Conservation (phyloP, 2,888 invertebrate species). For the Drosophila parthenogenetica region DNA sequence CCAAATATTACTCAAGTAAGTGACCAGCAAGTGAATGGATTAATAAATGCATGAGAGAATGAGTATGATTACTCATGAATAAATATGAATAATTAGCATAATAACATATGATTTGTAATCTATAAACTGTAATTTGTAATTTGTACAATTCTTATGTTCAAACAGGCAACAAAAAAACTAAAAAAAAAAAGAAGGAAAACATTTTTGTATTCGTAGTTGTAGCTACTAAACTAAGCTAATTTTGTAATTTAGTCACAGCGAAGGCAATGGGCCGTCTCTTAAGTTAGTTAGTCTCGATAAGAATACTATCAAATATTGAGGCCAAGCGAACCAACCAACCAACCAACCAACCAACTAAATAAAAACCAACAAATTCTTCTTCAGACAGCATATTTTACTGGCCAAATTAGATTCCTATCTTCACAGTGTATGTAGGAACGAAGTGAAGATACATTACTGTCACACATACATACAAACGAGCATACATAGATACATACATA, state of each 20-base stretch:
- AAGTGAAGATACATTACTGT: neutral
- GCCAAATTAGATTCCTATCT: conserved; percentile 71
- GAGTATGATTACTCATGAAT: conserved; percentile 31
- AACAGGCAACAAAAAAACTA: conserved; percentile 19
- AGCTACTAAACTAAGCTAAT: conserved; percentile 55
- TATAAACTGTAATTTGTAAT: conserved; percentile 41
- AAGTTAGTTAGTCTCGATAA: conserved; percentile 26
- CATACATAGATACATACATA: conserved; percentile 49
- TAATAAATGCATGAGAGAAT: conserved; percentile 52
- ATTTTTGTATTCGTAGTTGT: conserved; percentile 41
- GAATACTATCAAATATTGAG: conserved; percentile 24
- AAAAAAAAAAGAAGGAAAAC: neutral
- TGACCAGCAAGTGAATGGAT: conserved; percentile 45
- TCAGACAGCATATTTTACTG: conserved; percentile 47
- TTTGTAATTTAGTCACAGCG: conserved; percentile 66
- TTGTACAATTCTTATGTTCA: conserved; percentile 56
- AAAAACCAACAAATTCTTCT: conserved; percentile 21
- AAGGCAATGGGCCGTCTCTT: conserved; percentile 22
- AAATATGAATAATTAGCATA: conserved; percentile 35
- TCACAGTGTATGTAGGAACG: conserved; percentile 34
- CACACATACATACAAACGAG: conserved; percentile 34
- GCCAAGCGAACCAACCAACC: conserved; percentile 33
- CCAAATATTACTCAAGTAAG: conserved; percentile 76
- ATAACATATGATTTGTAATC: conserved; percentile 24
- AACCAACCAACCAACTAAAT: neutral